A percentile compares a stretch with the other conserved stretches of the same genome.
Evolutionary conservation across 1,140 invertebrate genomes (phyloP).

Genomic region (Bombus ignitus): DNA sequence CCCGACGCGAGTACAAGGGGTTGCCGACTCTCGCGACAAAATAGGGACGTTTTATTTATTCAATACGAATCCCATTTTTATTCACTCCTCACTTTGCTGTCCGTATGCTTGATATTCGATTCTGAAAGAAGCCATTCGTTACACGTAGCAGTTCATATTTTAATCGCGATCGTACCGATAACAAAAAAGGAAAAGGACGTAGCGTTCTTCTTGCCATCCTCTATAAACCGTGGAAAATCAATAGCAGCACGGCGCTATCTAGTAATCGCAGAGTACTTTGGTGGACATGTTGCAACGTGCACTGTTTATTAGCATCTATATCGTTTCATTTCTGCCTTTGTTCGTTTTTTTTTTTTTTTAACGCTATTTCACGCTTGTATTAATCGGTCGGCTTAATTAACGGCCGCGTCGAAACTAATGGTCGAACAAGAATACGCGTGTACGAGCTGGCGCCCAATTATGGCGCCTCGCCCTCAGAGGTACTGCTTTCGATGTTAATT

Average conservation of each 20-base stretch:
- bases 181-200: background rate
- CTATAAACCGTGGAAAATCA: slow-evolving; percentile 15
- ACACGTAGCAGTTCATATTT: background rate
- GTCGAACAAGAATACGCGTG: background rate
- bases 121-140: background rate
- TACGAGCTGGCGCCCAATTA: background rate
- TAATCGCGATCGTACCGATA: background rate
- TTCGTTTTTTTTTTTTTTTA: background rate
- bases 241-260: slow-evolving; percentile 5
- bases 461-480: background rate
- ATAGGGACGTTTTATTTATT: background rate
- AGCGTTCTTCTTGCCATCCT: background rate
- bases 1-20: background rate
- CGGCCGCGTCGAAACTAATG: background rate
- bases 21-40: background rate
- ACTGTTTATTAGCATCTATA: background rate
- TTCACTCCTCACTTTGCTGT: background rate
- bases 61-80: background rate
- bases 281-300: background rate
- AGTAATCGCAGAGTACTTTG: slow-evolving; percentile 22
- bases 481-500: slow-evolving; percentile 28
- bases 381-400: slow-evolving; percentile 7
- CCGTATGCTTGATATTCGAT: background rate
- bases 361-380: background rate
- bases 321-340: background rate